These are phyloP conservation scores for Sialia sialis DNA, from an alignment of 2,113 vertebrate genomes.

Conservation along the genomic window DNA sequence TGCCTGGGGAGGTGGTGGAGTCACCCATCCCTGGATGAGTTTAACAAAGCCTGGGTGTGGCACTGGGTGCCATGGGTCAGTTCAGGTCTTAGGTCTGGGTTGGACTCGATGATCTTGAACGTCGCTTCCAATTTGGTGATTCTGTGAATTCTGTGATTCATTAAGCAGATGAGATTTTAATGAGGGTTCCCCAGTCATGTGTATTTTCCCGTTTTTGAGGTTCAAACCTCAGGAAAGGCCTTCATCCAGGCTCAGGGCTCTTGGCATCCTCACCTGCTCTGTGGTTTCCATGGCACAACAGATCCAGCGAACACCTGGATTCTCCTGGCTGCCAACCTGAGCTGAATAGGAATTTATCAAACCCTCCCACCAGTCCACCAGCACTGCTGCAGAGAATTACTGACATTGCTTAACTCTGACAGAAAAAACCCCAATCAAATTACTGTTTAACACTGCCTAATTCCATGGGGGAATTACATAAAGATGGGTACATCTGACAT, in stretches of 20 bases:
- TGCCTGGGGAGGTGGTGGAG: no score
- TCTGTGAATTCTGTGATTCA: not conserved
- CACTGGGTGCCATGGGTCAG: no score
- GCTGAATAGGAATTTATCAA: not conserved
- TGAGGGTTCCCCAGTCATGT: not conserved
- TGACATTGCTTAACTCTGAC: not conserved
- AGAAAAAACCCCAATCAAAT: not conserved
- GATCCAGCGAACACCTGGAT: not conserved
- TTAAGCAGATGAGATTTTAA: not conserved
- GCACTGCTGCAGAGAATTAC: not conserved
- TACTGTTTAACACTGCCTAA: not conserved
- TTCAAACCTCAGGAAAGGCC: not conserved
- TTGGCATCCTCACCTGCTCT: not conserved
- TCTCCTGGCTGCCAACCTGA: not conserved
- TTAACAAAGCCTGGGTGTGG: no score
- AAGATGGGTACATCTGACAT: not conserved
- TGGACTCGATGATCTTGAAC: no score
- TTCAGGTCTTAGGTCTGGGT: no score
- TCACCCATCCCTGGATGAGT: no score
- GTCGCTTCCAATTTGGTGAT: not conserved
- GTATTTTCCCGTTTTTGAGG: not conserved
- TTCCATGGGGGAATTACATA: not conserved
- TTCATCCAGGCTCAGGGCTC: not conserved
- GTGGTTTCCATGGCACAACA: not conserved
- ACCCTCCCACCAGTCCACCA: not conserved